Conservation (phyloP, 2,113 vertebrate species). For the Pithys albifrons region DNA sequence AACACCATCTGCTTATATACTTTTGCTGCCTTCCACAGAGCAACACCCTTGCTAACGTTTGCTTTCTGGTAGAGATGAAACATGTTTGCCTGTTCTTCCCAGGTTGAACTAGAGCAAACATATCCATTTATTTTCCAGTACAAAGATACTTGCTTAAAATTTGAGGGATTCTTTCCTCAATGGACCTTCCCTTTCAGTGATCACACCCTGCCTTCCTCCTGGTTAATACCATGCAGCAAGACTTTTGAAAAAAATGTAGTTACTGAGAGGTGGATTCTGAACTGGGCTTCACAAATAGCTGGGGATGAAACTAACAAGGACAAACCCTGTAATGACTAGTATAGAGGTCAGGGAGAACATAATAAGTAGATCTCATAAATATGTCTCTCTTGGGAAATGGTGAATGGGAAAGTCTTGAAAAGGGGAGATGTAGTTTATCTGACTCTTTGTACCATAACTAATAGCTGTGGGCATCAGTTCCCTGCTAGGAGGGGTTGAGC, state of each 20-base stretch:
- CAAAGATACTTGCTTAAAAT: neutral
- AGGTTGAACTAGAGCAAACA: neutral
- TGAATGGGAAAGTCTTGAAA: neutral
- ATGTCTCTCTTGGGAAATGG: neutral
- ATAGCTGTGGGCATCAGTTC: neutral
- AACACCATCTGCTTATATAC: conserved; percentile 63
- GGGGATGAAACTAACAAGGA: neutral
- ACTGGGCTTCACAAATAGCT: neutral
- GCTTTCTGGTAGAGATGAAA: conserved; percentile 6
- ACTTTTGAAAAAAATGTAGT: neutral
- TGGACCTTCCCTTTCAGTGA: neutral
- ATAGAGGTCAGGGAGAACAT: neutral
- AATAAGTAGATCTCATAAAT: neutral
- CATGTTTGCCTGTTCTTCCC: neutral
- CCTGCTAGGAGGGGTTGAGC: rapidly evolving
- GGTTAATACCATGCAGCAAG: neutral
- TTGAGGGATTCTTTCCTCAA: neutral
- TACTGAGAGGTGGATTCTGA: neutral
- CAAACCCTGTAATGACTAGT: neutral
- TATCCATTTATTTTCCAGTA: neutral
- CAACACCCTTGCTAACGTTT: conserved; percentile 31
- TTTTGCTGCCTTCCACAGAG: conserved; percentile 49
- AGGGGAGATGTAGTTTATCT: neutral
- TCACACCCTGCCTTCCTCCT: neutral
- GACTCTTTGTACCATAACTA: neutral